Evolutionary conservation across 64 coral and sea anemone genomes (phyloP).

Genomic region (Stichodactyla helianthus): DNA sequence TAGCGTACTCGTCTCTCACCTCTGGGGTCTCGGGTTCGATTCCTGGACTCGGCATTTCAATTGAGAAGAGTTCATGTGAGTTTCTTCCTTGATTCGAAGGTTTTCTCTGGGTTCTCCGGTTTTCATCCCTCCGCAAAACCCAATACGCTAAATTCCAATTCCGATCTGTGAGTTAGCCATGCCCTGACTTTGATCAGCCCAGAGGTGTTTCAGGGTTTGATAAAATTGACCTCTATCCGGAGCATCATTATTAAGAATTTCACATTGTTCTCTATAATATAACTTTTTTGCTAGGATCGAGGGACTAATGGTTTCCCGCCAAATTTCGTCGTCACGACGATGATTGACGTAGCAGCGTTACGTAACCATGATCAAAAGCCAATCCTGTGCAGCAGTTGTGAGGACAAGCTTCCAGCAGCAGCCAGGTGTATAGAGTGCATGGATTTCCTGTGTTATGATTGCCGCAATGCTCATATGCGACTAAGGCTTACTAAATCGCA

Average conservation of each 20-base stretch:
- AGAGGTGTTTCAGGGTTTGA: too few species aligned
- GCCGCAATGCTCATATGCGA: slow-evolving; percentile 94
- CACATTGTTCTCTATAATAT: not conserved
- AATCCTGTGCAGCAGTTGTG: slow-evolving; percentile 97
- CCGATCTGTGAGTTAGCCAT: too few species aligned
- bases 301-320: slow-evolving; percentile 85
- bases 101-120: too few species aligned
- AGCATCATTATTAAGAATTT: not conserved
- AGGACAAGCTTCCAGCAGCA: slow-evolving; percentile 94
- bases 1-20: too few species aligned
- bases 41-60: too few species aligned
- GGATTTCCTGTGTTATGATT: slow-evolving; percentile 96
- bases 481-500: slow-evolving; percentile 91
- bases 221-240: too few species aligned
- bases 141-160: too few species aligned
- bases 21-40: too few species aligned
- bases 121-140: too few species aligned
- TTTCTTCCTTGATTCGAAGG: too few species aligned
- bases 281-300: slow-evolving; percentile 53
- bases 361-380: slow-evolving; percentile 84
- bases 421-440: slow-evolving; percentile 97
- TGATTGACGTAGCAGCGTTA: slow-evolving; percentile 96
- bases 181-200: too few species aligned
- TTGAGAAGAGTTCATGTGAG: too few species aligned
- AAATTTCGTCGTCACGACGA: slow-evolving; percentile 98